These are phyloP conservation scores for Pelobates cultripes DNA, from an alignment of 2,797 vertebrate species.

Conservation along the genomic window DNA sequence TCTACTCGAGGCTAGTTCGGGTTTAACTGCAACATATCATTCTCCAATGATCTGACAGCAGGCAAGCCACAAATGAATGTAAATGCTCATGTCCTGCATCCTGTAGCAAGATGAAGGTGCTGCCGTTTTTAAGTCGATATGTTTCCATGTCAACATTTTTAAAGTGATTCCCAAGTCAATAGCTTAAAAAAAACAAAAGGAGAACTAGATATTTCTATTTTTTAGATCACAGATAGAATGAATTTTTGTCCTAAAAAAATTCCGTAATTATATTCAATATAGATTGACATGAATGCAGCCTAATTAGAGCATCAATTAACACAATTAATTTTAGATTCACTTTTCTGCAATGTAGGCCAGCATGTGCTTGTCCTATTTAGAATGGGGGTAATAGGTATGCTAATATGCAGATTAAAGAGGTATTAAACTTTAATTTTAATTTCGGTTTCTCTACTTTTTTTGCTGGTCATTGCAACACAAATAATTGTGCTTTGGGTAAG, in stretches of 20 bases:
- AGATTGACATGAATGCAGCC: background rate
- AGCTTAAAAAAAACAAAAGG: no score
- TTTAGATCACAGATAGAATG: background rate
- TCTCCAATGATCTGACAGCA: no score
- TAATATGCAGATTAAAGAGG: background rate
- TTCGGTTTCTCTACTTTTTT: background rate
- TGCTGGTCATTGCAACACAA: no score
- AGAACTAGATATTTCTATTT: background rate
- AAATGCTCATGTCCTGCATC: no score
- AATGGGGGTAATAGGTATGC: background rate
- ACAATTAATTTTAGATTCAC: conserved; percentile 14
- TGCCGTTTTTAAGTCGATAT: no score
- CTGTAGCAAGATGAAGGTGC: no score
- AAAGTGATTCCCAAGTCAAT: no score
- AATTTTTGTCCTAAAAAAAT: conserved; percentile 1
- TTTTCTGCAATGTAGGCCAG: conserved; percentile 16
- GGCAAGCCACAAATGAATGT: no score
- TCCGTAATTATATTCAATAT: background rate
- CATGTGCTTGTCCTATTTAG: conserved; percentile 5
- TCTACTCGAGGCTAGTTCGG: no score
- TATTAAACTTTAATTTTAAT: background rate
- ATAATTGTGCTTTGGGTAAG: no score
- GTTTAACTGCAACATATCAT: no score
- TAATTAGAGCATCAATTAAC: conserved; percentile 38
- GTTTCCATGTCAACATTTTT: no score